Conservation (phyloP, 2,888 invertebrate species). For the Lasioglossum villosulum region DNA sequence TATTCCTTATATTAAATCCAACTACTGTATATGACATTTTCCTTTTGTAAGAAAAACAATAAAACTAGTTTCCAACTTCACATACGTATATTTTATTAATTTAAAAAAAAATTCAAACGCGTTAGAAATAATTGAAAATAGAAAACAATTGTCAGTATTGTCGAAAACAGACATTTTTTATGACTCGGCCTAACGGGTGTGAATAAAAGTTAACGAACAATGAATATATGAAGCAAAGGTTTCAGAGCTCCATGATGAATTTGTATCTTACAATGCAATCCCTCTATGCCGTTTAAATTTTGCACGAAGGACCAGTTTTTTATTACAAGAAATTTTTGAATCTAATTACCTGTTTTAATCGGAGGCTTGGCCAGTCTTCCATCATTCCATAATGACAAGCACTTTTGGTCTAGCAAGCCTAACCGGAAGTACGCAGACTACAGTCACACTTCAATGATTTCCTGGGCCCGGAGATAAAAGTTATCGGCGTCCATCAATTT, state of each 20-base stretch:
- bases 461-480: slow-evolving; percentile 71
- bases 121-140: not conserved
- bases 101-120: not conserved
- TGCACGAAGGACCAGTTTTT: not conserved
- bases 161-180: too few species aligned
- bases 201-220: not conserved
- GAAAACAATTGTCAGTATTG: not conserved
- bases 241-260: too few species aligned
- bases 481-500: slow-evolving; percentile 67
- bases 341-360: not conserved
- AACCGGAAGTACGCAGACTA: slow-evolving; percentile 47
- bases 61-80: too few species aligned
- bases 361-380: not conserved
- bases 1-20: not conserved
- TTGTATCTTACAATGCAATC: too few species aligned
- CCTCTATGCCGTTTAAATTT: too few species aligned
- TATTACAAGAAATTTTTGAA: not conserved
- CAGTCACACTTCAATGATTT: slow-evolving; percentile 68
- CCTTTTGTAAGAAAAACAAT: too few species aligned
- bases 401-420: slow-evolving; percentile 9
- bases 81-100: too few species aligned
- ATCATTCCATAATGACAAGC: not conserved
- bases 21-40: too few species aligned
- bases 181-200: too few species aligned
- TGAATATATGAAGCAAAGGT: not conserved